Evolutionary conservation across 1,140 invertebrate species (phyloP), one percentile per base, ranked within the genome.

Genomic region (Harpegnathos saltator): DNA sequence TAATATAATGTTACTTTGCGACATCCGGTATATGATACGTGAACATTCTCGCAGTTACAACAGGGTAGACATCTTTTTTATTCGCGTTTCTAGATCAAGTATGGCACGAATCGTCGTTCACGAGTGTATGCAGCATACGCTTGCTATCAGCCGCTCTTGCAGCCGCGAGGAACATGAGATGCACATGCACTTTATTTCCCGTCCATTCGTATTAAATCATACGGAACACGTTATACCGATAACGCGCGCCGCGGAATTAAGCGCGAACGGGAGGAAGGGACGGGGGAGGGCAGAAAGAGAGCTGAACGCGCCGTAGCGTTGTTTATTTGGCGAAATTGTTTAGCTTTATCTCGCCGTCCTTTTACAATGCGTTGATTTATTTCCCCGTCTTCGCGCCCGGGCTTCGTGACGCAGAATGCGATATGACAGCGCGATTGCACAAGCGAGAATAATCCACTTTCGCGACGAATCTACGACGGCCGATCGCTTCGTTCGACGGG

Each of bases 101-200:
- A n/a, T n/a, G n/a, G n/a, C n/a, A n/a, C n/a, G n/a, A n/a, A n/a
- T n/a, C n/a, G n/a, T n/a, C n/a, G n/a, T n/a, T n/a, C 29, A 33
- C 29, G 29, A 3, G 5, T 5, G 29, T 33, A 33, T 75, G n/a
- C 17, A 56, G n/a, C 50, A 14, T 22, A 48, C 56, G 11, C 29
- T 29, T 54, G 62, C 2, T 78, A 44, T 33, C 38, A 58, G 19
- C 48, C 22, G 22, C 14, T 48, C 2, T 78, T 26, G 22, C 38
- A 58, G 19, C 48, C 22, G 22, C 14, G 52, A 19, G 58, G 33
- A 44, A 44, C 24, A 65, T 48, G 58, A 44, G 63, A 44, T 54
- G 74, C 73, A 66, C 50, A 48, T 58, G 75, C 65, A 24, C 33
- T 80, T 80, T 80, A 71, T 58, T 44, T 80, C n/a, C n/a, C 58